These are phyloP conservation scores for Nemopilema nomurai DNA, from an alignment of 30 jellyfish, hydroid and myxozoan genomes.

Conservation along the genomic window DNA sequence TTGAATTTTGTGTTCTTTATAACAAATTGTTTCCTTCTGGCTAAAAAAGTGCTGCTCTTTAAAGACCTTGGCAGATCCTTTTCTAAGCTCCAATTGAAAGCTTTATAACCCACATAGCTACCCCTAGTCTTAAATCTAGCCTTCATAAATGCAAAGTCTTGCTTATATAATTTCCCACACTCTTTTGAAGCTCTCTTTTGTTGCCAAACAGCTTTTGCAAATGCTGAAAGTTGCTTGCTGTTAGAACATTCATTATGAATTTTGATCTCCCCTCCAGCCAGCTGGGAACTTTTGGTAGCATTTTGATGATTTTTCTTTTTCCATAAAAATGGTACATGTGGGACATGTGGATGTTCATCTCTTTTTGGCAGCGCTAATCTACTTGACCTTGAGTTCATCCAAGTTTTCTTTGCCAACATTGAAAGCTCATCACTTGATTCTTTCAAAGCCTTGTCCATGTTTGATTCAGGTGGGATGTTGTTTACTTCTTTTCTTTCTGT, in stretches of 20 bases:
- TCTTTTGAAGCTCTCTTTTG: background rate
- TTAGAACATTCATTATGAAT: background rate
- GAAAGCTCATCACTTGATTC: slow-evolving; percentile 45
- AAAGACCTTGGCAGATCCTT: background rate
- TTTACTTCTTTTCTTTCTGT: too few relatives aligned
- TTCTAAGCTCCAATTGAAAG: slow-evolving; percentile 15
- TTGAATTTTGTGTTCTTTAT: slow-evolving; percentile 28
- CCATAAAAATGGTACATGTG: too few relatives aligned
- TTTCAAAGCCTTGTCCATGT: background rate
- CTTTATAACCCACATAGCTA: background rate
- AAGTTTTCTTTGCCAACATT: slow-evolving; percentile 20
- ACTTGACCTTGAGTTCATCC: slow-evolving; percentile 16
- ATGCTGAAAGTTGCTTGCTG: background rate
- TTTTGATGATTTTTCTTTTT: background rate
- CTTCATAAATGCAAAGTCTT: background rate
- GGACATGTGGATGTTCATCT: background rate
- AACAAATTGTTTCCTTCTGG: slow-evolving; percentile 29
- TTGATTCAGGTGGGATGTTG: background rate
- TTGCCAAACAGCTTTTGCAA: slow-evolving; percentile 41
- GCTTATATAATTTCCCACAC: background rate
- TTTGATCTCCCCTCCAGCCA: background rate
- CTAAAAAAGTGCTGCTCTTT: slow-evolving; percentile 22
- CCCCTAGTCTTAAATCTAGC: background rate
- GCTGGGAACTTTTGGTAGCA: background rate
- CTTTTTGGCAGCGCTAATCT: background rate